phyloP scores from a whole-genome alignment of 2,797 vertebrate genomes.

The Odontamblyopus lacepedii region DNA sequence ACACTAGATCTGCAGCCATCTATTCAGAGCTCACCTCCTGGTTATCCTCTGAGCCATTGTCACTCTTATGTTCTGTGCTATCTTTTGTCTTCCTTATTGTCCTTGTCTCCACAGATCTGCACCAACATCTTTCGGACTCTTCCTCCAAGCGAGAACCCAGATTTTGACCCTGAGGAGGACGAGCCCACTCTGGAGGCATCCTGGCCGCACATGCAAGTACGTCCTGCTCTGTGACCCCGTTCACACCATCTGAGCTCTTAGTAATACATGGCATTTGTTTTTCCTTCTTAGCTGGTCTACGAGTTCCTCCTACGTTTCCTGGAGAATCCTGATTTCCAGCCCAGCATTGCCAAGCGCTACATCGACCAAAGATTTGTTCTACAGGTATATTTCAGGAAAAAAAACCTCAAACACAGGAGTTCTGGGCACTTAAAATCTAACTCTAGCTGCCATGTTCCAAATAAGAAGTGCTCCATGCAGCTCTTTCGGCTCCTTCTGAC shows the following conservation, averaged over 20 bases:
- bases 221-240: not conserved
- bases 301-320: conserved; percentile 97
- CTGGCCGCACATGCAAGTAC: conserved; percentile 97
- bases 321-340: conserved; percentile 97
- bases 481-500: too few species aligned
- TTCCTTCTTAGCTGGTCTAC: conserved; percentile 88
- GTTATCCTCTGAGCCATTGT: not conserved
- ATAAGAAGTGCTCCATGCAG: too few species aligned
- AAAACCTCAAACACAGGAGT: not conserved
- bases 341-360: conserved; percentile 92
- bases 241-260: not conserved
- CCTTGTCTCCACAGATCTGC: conserved; percentile 80
- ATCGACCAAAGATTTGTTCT: conserved; percentile 99
- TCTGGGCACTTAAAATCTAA: too few species aligned
- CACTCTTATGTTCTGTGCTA: not conserved
- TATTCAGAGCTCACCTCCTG: not conserved
- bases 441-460: too few species aligned
- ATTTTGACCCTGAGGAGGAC: conserved; percentile 98
- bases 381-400: conserved; percentile 82
- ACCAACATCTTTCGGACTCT: conserved; percentile 96
- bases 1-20: not conserved
- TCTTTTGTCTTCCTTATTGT: not conserved
- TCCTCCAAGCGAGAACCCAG: conserved; percentile 96
- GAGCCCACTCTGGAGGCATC: conserved; percentile 96
- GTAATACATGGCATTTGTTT: not conserved